phyloP scores from a whole-genome alignment of 1,140 invertebrate species.

The Daktulosphaira vitifoliae region DNA sequence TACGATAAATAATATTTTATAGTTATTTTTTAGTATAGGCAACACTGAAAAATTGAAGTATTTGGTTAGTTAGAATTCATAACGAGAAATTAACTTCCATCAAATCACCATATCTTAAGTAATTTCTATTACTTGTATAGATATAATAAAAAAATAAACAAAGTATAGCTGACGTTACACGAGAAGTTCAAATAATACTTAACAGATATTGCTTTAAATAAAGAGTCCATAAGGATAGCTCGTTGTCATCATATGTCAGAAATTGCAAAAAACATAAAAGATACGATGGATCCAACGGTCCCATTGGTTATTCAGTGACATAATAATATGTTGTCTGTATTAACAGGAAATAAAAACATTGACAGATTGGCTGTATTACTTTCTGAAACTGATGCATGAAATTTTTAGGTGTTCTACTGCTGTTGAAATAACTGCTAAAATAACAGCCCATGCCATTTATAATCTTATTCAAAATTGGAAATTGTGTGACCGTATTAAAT shows the following conservation, averaged over 20 bases:
- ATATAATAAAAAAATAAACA: not conserved
- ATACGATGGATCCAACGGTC: not conserved
- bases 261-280: not conserved
- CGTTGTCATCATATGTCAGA: not conserved
- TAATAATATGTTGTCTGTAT: not conserved
- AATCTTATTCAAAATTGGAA: not conserved
- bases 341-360: no score
- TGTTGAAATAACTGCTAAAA: no score
- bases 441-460: not conserved
- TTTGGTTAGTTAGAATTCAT: not conserved
- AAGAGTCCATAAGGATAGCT: not conserved
- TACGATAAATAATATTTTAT: no score
- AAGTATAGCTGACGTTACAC: not conserved
- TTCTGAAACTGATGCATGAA: no score
- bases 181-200: not conserved
- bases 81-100: not conserved
- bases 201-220: not conserved
- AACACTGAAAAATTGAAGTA: not conserved
- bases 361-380: no score
- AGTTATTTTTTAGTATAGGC: not conserved
- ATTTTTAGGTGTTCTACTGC: no score
- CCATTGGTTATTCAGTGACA: not conserved
- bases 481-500: no score
- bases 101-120: not conserved
- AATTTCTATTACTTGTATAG: not conserved